A percentile compares a stretch with the other conserved stretches of the same genome.
These are phyloP conservation scores for Porites rus DNA, from an alignment of 92 coral and sea anemone genomes.

Conservation along the genomic window DNA sequence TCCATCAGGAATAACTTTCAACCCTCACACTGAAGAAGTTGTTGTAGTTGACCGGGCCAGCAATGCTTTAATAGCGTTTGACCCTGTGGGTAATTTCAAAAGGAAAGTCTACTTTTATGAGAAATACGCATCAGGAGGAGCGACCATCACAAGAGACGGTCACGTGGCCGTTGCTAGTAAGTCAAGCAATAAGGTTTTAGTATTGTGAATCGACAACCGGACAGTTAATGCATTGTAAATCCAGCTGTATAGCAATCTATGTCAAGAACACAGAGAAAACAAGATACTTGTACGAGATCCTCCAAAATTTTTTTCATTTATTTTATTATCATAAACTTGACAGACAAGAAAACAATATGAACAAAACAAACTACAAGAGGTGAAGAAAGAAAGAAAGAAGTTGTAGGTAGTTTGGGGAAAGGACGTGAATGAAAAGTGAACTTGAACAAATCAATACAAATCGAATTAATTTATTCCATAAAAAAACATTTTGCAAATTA, in stretches of 20 bases:
- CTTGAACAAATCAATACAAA: neutral
- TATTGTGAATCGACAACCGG: neutral
- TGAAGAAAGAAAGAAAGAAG: too few species aligned
- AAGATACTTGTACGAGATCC: too few species aligned
- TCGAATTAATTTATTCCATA: neutral
- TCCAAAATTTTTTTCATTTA: too few species aligned
- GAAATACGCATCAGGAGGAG: constrained; percentile 63
- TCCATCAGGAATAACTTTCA: constrained; percentile 66
- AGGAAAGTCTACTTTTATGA: constrained; percentile 65
- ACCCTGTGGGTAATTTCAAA: constrained; percentile 40
- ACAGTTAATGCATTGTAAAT: neutral
- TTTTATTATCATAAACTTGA: too few species aligned
- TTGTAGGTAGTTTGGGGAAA: too few species aligned
- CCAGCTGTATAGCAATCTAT: neutral
- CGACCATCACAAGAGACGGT: constrained; percentile 63
- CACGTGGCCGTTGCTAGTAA: constrained; percentile 76
- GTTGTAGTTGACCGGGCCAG: constrained; percentile 70
- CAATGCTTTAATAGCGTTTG: constrained; percentile 64
- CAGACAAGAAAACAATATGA: too few species aligned
- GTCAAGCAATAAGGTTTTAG: constrained; percentile 42
- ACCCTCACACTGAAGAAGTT: constrained; percentile 65
- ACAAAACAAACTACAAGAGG: too few species aligned
- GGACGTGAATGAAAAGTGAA: neutral
- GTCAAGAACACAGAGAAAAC: neutral
- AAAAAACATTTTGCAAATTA: neutral